Base-by-base conservation (phyloP, 2,113 vertebrate genomes). In the Jacana jacana region DNA sequence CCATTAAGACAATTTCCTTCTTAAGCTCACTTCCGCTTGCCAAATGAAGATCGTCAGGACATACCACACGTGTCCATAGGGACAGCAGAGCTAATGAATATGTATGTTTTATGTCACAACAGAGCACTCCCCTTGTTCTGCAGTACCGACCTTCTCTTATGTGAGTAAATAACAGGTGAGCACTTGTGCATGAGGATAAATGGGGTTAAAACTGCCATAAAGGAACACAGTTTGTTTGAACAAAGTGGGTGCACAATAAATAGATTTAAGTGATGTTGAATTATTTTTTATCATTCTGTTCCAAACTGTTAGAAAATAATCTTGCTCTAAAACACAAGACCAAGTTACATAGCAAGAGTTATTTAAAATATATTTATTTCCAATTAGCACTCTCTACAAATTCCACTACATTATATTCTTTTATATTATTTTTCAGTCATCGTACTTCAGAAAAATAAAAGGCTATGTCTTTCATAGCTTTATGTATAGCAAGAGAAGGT, bases 121-220 rank as follows among this genome's bases (percentile, higher is more conserved):
- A 96, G 94, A 97, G 97, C 93, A 96, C 73, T 95, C 91, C 94
- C 92, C 97, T 97, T 97, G 97, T 97, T 97, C 97, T 95, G 94
- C 89, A 88, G 94, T 77, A 97, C 97, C 96, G 95, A 96, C 97
- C 97, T 96, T 88, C 95, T 98, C 95, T 97, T 97, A 88, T 88
- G 90, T 95, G 96, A 97, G 97, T 97, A 98, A 98, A 97, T 98
- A 98, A 97, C 96, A 98, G 97, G 98, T 97, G 96, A 97, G 93
- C 81, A 91, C 86, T 95, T 95, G 94, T 82, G 65, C 78, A 88
- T 82, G 87, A 96, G 96, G 95, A 97, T 98, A 97, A 98, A 97
- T 82, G 94, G 95, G 97, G 97, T 97, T 98, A 98, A 98, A 97
- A 95, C 88, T 96, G 89, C 88, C 75, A 90, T 88, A 96, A 91